Evolutionary conservation across 1,140 invertebrate species (phyloP).

Genomic region (Eriosoma lanigerum): DNA sequence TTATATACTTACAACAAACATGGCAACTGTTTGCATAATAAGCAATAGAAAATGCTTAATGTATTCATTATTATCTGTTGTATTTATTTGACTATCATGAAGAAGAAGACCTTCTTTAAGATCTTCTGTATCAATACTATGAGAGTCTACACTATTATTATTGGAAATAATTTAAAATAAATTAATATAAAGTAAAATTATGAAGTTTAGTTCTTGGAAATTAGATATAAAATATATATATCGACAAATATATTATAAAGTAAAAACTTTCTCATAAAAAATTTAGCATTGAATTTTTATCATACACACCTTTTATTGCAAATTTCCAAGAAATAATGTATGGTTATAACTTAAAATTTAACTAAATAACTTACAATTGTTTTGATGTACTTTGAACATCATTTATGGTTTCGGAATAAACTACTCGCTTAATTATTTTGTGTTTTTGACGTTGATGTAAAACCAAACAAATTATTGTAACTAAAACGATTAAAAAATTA

Average conservation of each 20-base stretch:
- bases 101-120: slow-evolving; percentile 40
- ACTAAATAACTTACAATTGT: slow-evolving; percentile 36
- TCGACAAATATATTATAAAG: no score
- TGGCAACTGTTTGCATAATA: slow-evolving; percentile 36
- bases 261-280: no score
- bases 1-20: slow-evolving; percentile 47
- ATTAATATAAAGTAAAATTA: neutral
- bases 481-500: slow-evolving; percentile 50
- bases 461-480: slow-evolving; percentile 55
- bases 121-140: slow-evolving; percentile 43
- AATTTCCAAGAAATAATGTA: neutral
- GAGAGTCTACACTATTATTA: slow-evolving; percentile 18
- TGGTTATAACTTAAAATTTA: neutral
- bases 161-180: neutral
- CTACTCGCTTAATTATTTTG: slow-evolving; percentile 9
- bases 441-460: slow-evolving; percentile 37
- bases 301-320: no score
- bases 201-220: neutral
- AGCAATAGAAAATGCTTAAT: slow-evolving; percentile 39
- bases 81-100: neutral
- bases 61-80: slow-evolving; percentile 10
- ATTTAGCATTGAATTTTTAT: no score
- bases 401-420: slow-evolving; percentile 33
- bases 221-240: no score
- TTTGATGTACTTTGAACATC: slow-evolving; percentile 26